Evolutionary conservation across 2,888 invertebrate genomes (phyloP), one percentile per base, ranked within the genome.

Genomic region (Nineta flava): DNA sequence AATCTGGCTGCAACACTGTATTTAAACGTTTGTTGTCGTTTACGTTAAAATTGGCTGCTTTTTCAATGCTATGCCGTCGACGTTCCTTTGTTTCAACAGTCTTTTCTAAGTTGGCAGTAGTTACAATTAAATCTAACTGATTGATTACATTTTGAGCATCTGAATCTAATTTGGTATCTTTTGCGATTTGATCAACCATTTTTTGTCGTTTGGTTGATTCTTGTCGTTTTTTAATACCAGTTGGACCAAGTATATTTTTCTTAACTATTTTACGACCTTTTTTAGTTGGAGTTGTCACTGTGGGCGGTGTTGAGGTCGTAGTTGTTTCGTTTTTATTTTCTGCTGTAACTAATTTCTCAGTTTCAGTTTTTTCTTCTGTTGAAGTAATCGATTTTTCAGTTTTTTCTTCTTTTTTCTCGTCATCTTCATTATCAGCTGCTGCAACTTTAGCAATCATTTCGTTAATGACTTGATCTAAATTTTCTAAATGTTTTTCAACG

Each of bases 21-120:
- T 56, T 54, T 9, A 50, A 47, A 42, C 40, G 56, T 19, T 51
- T 45, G 9, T 46, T 41, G 9, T 53, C 54, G 46, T 62, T 61
- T 9, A 54, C 45, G 13, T 55, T 49, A 34, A 58, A 57, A 21
- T 64, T 55, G 1, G 65, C 63, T 52, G 63, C 62, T 55, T 66
- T 67, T 53, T 66, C 67, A 44, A 67, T 66, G 46, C 67, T 67
- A 51, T 68, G 67, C 26, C 68, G 55, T 48, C 68, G 55, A 50
- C 61, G 63, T 6, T 56, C 52, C 1, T 55, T 50, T 1, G 60
- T 58, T 21, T 50, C 49, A 48, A 60, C 55, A 51, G 60, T 58
- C 38, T 58, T 62, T 35, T 60, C 54, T 52, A 61, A 61, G 26
- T 53, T 46, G 41, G 52, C 52, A 43, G 55, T 55, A 17, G 50